A percentile compares a stretch with the other conserved stretches of the same genome.
Conservation (phyloP, 2,797 vertebrate genomes). For the Botia kubotai region DNA sequence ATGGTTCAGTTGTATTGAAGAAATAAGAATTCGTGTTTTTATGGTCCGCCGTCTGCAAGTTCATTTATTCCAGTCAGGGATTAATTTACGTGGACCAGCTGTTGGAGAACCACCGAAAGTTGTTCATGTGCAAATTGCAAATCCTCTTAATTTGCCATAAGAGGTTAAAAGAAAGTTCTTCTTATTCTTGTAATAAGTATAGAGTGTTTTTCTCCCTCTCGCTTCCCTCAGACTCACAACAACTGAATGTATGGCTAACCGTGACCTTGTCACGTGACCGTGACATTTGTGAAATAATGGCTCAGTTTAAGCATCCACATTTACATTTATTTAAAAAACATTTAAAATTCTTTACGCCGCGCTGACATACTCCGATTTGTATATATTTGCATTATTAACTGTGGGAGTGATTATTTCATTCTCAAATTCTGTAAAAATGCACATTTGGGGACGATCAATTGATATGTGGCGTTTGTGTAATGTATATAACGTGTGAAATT, state of each 20-base stretch:
- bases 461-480: not conserved
- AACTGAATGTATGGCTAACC: slow-evolving; percentile 23
- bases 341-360: not conserved
- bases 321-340: slow-evolving; percentile 5
- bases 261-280: not conserved
- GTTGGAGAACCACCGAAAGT: not conserved
- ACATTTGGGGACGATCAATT: not conserved
- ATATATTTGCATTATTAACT: not conserved
- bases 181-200: slow-evolving; percentile 8
- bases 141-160: slow-evolving; percentile 18
- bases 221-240: not conserved
- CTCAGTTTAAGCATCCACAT: slow-evolving; percentile 15
- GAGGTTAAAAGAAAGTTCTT: slow-evolving; percentile 26
- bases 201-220: not conserved
- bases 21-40: not conserved
- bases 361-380: not conserved
- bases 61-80: slow-evolving; percentile 27
- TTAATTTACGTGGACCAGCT: slow-evolving; percentile 24
- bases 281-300: slow-evolving; percentile 1
- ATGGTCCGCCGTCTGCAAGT: not conserved
- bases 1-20: not conserved
- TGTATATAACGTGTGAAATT: too few relatives aligned
- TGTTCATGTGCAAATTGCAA: not conserved
- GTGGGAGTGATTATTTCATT: not conserved
- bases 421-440: not conserved